A percentile compares a stretch with the other conserved stretches of the same genome.
These are phyloP conservation scores for Pantelozetes paolii DNA, from an alignment of 2,888 invertebrate genomes.

Conservation along the genomic window DNA sequence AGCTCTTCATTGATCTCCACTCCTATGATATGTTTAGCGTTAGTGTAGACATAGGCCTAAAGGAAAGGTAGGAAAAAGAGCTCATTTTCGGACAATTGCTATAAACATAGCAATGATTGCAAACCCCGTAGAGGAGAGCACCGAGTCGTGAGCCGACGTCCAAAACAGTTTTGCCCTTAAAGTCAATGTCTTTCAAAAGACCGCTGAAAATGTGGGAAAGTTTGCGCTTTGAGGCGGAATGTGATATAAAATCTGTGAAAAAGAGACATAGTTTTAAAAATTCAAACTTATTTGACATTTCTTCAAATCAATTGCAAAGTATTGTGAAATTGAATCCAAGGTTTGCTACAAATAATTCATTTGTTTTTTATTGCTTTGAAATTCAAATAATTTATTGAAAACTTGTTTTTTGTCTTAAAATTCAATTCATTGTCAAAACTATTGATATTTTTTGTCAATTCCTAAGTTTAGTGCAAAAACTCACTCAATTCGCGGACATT, in stretches of 20 bases:
- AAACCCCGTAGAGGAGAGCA: slow-evolving; percentile 65
- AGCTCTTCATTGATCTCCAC: slow-evolving; percentile 67
- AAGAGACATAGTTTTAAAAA: not conserved
- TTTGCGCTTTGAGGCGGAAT: slow-evolving; percentile 62
- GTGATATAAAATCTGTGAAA: slow-evolving; percentile 59
- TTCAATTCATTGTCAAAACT: too few relatives aligned
- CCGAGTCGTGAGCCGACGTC: slow-evolving; percentile 69
- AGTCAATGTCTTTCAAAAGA: slow-evolving; percentile 58
- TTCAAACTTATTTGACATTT: too few relatives aligned
- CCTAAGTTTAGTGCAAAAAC: too few relatives aligned
- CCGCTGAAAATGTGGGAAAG: slow-evolving; percentile 63
- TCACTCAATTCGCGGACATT: too few relatives aligned
- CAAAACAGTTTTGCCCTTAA: slow-evolving; percentile 61
- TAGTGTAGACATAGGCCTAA: slow-evolving; percentile 62
- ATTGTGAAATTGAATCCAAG: too few relatives aligned
- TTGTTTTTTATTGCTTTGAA: not conserved
- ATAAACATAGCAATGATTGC: slow-evolving; percentile 25
- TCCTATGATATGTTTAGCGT: slow-evolving; percentile 61
- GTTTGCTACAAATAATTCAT: too few relatives aligned
- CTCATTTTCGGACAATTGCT: too few relatives aligned
- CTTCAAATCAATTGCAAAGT: too few relatives aligned
- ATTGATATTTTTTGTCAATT: too few relatives aligned
- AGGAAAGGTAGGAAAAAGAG: slow-evolving; percentile 45
- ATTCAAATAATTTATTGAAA: slow-evolving; percentile 48
- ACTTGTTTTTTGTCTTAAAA: too few relatives aligned